These are phyloP conservation scores for Vulpes ferrilata DNA, from an alignment of 2,113 vertebrate species.

Conservation along the genomic window DNA sequence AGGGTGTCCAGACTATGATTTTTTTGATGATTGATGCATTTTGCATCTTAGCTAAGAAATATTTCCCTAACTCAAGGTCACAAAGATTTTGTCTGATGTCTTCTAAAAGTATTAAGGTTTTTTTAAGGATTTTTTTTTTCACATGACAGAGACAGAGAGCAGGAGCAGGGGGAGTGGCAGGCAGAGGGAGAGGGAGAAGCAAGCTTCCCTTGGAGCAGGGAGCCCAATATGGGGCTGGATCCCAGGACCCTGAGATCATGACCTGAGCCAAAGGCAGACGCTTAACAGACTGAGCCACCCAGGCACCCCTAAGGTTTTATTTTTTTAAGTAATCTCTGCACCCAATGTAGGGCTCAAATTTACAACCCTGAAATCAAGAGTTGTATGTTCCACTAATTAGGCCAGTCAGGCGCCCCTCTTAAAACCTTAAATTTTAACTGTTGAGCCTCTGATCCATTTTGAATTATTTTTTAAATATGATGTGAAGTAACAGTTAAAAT, in stretches of 20 bases:
- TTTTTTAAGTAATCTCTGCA: not conserved
- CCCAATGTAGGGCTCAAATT: not conserved
- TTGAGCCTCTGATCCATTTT: constrained; percentile 20
- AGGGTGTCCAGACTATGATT: not conserved
- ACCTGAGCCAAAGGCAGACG: too few relatives aligned
- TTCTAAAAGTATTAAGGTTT: not conserved
- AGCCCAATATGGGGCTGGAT: too few relatives aligned
- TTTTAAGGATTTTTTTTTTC: not conserved
- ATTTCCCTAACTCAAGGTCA: not conserved
- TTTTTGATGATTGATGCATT: not conserved
- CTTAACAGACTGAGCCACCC: too few relatives aligned
- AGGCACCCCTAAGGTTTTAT: not conserved
- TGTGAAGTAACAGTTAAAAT: not conserved
- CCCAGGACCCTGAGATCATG: too few relatives aligned
- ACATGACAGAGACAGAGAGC: too few relatives aligned
- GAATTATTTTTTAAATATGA: not conserved
- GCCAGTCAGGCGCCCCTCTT: not conserved
- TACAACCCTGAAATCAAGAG: not conserved
- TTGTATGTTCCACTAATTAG: not conserved
- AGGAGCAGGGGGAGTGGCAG: too few relatives aligned
- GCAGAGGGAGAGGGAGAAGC: too few relatives aligned
- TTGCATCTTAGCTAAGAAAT: not conserved
- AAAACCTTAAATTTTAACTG: not conserved
- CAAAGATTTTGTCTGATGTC: not conserved
- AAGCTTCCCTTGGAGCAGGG: too few relatives aligned